Evolutionary conservation across 2,888 invertebrate species (phyloP).

Genomic region (Gasteruption jaculator): DNA sequence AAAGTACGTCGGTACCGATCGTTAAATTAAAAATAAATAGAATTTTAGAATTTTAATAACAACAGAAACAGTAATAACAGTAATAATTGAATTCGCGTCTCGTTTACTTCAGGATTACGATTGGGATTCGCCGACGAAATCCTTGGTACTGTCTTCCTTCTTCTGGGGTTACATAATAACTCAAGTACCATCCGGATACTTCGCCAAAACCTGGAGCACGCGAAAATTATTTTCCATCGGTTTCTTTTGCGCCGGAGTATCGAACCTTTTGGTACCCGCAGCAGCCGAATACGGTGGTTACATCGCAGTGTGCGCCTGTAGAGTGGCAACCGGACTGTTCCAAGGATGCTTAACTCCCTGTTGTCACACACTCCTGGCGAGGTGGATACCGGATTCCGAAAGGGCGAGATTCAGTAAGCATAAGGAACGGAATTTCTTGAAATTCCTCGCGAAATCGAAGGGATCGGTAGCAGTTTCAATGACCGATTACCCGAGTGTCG

Average conservation of each 20-base stretch:
- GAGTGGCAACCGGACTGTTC: slow-evolving; percentile 70
- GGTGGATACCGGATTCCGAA: slow-evolving; percentile 65
- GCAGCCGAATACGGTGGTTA: slow-evolving; percentile 58
- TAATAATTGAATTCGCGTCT: no score
- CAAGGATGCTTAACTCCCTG: slow-evolving; percentile 72
- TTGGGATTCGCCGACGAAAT: slow-evolving; percentile 59
- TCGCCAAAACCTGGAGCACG: slow-evolving; percentile 57
- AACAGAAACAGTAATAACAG: no score
- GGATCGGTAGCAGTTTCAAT: no score
- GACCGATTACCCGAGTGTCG: no score
- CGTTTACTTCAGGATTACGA: slow-evolving; percentile 57
- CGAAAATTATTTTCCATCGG: slow-evolving; percentile 52
- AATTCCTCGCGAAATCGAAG: no score
- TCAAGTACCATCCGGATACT: slow-evolving; percentile 66
- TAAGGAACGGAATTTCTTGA: slow-evolving; percentile 7
- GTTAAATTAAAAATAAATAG: no score
- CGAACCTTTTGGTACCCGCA: slow-evolving; percentile 52
- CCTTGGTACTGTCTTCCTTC: slow-evolving; percentile 62
- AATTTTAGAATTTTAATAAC: no score
- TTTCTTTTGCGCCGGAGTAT: slow-evolving; percentile 48
- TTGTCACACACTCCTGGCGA: slow-evolving; percentile 69
- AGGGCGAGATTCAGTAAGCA: slow-evolving; percentile 53
- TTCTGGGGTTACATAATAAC: slow-evolving; percentile 76
- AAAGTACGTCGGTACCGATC: slow-evolving; percentile 35
- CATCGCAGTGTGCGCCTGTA: slow-evolving; percentile 60